These are phyloP conservation scores for Urocitellus parryii DNA, from an alignment of 2,113 vertebrate genomes.

Conservation along the genomic window DNA sequence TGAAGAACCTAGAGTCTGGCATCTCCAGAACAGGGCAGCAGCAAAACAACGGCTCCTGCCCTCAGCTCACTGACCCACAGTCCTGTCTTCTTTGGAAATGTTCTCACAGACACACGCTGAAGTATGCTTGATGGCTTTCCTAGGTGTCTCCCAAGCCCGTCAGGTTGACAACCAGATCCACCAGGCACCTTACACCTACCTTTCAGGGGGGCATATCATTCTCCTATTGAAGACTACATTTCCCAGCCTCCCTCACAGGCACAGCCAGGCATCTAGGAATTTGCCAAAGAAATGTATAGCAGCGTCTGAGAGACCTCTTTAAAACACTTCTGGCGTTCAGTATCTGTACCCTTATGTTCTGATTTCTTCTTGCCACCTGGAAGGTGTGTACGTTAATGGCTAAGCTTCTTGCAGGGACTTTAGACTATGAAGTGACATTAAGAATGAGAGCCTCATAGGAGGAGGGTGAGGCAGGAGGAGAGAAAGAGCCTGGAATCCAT, in stretches of 20 bases:
- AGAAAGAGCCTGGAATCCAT: neutral
- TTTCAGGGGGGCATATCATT: neutral
- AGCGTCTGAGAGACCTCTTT: constrained; percentile 3
- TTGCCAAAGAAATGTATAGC: neutral
- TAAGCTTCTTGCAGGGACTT: neutral
- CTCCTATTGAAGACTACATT: neutral
- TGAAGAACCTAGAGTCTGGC: too few species aligned
- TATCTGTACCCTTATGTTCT: neutral
- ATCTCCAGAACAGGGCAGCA: too few species aligned
- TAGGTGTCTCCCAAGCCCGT: too few species aligned
- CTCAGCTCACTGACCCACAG: too few species aligned
- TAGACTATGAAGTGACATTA: neutral
- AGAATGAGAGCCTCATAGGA: neutral
- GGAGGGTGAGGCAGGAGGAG: neutral
- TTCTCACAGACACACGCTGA: too few species aligned
- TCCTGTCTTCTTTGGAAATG: too few species aligned
- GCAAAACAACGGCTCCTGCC: too few species aligned
- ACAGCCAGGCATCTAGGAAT: neutral
- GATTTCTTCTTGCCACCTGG: neutral
- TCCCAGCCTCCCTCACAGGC: neutral
- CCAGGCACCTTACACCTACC: neutral
- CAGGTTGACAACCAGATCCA: too few species aligned
- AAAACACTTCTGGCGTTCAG: neutral
- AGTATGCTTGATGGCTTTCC: too few species aligned
- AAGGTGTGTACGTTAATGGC: neutral